Conservation (phyloP, 2,113 vertebrate genomes). For the Paradisaea rubra region DNA sequence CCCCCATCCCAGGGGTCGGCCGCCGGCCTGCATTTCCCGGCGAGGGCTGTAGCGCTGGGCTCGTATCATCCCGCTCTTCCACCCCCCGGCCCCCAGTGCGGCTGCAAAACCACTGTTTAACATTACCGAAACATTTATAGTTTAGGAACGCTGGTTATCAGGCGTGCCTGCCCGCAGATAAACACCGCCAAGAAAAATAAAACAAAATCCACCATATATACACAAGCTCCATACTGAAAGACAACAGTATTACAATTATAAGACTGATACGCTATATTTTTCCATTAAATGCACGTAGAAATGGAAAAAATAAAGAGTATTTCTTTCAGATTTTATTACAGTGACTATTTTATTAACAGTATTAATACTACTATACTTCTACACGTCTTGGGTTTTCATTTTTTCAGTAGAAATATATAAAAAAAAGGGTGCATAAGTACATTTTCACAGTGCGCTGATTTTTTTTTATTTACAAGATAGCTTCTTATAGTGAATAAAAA, state of each 20-base stretch:
- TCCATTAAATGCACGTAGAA: background rate
- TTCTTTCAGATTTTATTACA: conserved; percentile 67
- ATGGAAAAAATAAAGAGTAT: conserved; percentile 56
- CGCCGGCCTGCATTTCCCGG: conserved; percentile 54
- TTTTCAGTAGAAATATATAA: conserved; percentile 73
- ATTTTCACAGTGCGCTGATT: conserved; percentile 80
- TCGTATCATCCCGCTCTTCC: background rate
- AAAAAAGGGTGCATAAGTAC: conserved; percentile 77
- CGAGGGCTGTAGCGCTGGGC: background rate
- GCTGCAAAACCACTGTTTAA: conserved; percentile 42
- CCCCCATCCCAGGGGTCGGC: background rate
- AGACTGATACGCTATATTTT: background rate
- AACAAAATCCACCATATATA: background rate
- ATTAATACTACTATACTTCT: conserved; percentile 68
- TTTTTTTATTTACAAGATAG: conserved; percentile 80
- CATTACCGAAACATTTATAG: conserved; percentile 43
- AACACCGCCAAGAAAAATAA: conserved; percentile 4
- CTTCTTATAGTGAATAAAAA: conserved; percentile 75
- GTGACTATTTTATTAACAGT: conserved; percentile 76
- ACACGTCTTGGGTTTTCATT: conserved; percentile 65
- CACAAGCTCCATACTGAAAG: background rate
- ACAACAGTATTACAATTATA: background rate
- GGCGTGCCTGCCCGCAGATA: background rate
- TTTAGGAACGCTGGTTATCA: conserved; percentile 22
- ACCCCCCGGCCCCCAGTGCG: background rate